Evolutionary conservation across 2,797 vertebrate genomes (phyloP), one percentile per base, ranked within the genome.

Genomic region (Huso huso): DNA sequence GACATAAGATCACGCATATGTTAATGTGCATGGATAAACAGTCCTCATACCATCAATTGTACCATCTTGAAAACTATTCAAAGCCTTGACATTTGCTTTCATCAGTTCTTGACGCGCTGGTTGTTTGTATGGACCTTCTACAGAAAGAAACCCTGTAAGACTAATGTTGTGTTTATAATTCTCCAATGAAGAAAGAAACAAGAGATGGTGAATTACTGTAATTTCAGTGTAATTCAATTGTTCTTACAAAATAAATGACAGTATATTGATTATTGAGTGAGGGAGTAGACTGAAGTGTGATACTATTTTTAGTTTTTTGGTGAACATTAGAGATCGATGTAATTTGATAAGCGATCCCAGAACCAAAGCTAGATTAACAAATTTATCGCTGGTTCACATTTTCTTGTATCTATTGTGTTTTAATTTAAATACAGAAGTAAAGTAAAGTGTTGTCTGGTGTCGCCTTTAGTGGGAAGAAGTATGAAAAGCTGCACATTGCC

Each of bases 111-210:
- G 96, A 99, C 83, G 95, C 96, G 10, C 84, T 99, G 63, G 86
- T 99, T 1, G 95, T 99, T 65, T 94, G 90, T 78, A 97, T 99
- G 97, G 95, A 99, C 83, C 79, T 98, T 72, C 89, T 99, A 75
- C 86, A 95, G 69, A 89, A 76, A 12, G 86, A 90, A 79, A 95
- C 92, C 49, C 64, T 92, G 97, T 99, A 86, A 92, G 95, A 85
- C 70, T 64, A 50, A 13, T 61, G 13, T 51, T 7, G 9, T 59
- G 5, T 68, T 5, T 62, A 23, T n/a, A 58, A 11, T n/a, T 58
- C 2, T 58, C 6, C 15, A 58, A 11, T 11, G 12, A 58, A 58
- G 7, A 58, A 58, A n/a, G 55, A 66, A 8, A 6, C 11, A 1
- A 37, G 37, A 37, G 37, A 5, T 37, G 37, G 37, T 37, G 37